These are phyloP conservation scores for Thaumetopoea pityocampa DNA, from an alignment of 1,140 invertebrate species.

Conservation along the genomic window DNA sequence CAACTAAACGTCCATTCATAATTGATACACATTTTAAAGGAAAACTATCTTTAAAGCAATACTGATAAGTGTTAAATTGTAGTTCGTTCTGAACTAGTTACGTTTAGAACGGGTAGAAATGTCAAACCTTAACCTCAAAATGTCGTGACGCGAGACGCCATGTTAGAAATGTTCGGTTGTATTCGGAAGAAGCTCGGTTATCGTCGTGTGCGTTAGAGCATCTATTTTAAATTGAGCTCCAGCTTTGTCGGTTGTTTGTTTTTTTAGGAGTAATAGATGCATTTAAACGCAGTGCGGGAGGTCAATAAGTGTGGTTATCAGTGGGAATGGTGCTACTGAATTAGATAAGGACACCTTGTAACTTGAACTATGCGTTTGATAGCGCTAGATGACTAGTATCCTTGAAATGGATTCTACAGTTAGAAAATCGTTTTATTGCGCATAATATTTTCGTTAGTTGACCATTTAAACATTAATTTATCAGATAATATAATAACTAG, in stretches of 20 bases:
- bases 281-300: conserved; percentile 15
- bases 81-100: conserved; percentile 5
- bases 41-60: conserved; percentile 32
- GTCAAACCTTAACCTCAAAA: conserved; percentile 75
- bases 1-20: conserved; percentile 24
- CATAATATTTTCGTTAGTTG: too few species aligned
- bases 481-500: too few species aligned
- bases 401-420: conserved; percentile 5
- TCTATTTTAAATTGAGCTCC: conserved; percentile 40
- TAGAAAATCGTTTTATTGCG: too few species aligned
- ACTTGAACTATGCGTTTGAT: conserved; percentile 49
- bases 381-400: conserved; percentile 29
- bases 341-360: conserved; percentile 47
- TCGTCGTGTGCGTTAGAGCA: conserved; percentile 23
- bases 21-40: conserved; percentile 11
- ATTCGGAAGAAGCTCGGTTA: conserved; percentile 47
- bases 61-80: conserved; percentile 1
- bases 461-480: too few species aligned
- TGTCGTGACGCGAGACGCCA: conserved; percentile 63
- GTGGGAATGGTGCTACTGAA: conserved; percentile 37
- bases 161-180: conserved; percentile 52
- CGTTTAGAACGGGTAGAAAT: conserved; percentile 58
- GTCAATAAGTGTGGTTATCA: conserved; percentile 31
- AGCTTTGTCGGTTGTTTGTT: conserved; percentile 22
- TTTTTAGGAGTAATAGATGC: conserved; percentile 21